Evolutionary conservation across 2,888 invertebrate species (phyloP).

Genomic region (Acheta domesticus): DNA sequence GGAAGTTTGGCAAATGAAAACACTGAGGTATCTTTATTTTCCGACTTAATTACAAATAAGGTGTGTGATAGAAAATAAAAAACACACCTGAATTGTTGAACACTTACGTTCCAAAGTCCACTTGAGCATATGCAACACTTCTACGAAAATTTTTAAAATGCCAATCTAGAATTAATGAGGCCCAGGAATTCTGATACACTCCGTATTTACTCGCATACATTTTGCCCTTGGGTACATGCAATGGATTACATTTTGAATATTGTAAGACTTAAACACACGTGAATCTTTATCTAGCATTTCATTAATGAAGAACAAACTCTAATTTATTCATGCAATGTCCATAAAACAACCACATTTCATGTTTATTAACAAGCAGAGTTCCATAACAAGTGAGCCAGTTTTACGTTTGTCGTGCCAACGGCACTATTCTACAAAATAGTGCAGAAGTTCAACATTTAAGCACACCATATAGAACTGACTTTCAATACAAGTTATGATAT

Average conservation of each 20-base stretch:
- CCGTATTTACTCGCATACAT: slow-evolving; percentile 18
- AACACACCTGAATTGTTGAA: too few relatives aligned
- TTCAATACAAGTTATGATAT: not conserved
- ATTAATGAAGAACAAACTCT: too few relatives aligned
- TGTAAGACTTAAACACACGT: too few relatives aligned
- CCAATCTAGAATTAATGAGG: not conserved
- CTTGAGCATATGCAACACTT: slow-evolving; percentile 18
- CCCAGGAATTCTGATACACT: not conserved
- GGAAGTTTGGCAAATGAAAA: not conserved
- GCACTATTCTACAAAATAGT: not conserved
- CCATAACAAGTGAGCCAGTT: not conserved
- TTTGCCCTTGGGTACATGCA: not conserved
- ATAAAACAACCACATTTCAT: not conserved
- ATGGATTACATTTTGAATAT: too few relatives aligned
- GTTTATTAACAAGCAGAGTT: not conserved
- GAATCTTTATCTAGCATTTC: too few relatives aligned
- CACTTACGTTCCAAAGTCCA: not conserved
- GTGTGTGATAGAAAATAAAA: not conserved
- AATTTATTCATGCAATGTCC: too few relatives aligned
- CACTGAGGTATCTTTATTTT: not conserved
- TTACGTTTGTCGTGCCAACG: too few relatives aligned
- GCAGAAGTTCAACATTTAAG: not conserved
- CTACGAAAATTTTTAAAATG: not conserved
- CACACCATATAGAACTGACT: not conserved
- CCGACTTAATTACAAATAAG: not conserved